These are phyloP conservation scores for Bubo scandiacus DNA, from an alignment of 2,113 vertebrate species.

Conservation along the genomic window DNA sequence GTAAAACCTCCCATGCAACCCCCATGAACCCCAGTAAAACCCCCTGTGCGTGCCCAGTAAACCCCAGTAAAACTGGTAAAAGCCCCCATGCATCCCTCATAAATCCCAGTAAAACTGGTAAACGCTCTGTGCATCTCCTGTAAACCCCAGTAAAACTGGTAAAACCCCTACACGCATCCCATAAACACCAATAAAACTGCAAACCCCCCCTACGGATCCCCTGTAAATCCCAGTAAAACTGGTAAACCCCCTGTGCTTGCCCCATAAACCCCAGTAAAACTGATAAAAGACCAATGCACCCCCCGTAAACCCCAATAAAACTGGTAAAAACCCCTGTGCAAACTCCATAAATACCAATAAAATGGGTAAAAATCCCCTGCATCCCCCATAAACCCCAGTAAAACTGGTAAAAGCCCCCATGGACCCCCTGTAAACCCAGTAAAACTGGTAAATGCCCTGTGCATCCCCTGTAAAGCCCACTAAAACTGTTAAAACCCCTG, in stretches of 20 bases:
- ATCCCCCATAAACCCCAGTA: not conserved
- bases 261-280: not conserved
- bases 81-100: accelerated
- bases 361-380: not conserved
- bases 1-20: accelerated
- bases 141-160: not conserved
- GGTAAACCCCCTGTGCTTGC: accelerated
- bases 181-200: not conserved
- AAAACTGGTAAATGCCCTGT: not conserved
- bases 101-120: not conserved
- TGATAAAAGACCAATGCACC: not conserved
- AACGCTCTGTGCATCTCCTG: accelerated
- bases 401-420: not conserved
- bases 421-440: not conserved
- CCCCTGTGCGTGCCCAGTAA: not conserved
- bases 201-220: too few species aligned
- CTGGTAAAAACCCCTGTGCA: accelerated
- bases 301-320: not conserved
- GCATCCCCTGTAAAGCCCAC: accelerated
- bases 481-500: not conserved
- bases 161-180: accelerated
- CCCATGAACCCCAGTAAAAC: not conserved
- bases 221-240: not conserved
- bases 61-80: not conserved
- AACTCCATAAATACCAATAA: not conserved